phyloP scores from a whole-genome alignment of 1,140 invertebrate genomes.

The Solenopsis invicta region DNA sequence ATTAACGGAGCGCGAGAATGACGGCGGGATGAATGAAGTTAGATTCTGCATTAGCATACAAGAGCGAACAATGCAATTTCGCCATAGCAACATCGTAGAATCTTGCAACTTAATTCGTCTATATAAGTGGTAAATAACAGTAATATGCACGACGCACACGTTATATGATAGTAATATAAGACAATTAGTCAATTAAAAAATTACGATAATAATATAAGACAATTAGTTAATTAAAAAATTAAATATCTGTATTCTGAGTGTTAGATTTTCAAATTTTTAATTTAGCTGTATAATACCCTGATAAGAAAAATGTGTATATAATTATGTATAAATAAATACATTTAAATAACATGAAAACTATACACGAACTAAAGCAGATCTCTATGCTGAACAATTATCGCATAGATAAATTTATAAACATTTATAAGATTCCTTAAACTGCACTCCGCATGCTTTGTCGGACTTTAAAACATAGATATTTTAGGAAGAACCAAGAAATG shows the following conservation, averaged over 20 bases:
- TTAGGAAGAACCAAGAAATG: no score
- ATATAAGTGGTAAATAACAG: constrained; percentile 25
- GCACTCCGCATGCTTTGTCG: no score
- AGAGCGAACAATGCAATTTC: constrained; percentile 60
- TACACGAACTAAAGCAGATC: no score
- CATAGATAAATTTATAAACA: no score
- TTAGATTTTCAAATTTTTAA: neutral
- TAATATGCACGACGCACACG: neutral
- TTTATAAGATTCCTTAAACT: no score
- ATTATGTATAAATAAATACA: no score
- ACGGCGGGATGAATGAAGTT: constrained; percentile 67
- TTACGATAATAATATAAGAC: neutral
- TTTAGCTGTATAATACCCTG: neutral
- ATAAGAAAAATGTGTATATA: no score
- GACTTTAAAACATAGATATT: no score
- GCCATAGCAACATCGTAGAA: constrained; percentile 21
- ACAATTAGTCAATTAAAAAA: neutral
- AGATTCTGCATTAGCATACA: constrained; percentile 80
- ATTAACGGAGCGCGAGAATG: constrained; percentile 64
- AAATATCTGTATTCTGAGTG: neutral
- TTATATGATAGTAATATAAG: neutral
- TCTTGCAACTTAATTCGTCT: constrained; percentile 41
- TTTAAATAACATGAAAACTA: no score
- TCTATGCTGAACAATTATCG: no score
- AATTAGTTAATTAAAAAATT: constrained; percentile 41